Percentiles rank a stretch among this genome's conserved stretches.
Conservation (phyloP, 1,140 invertebrate species). For the Whitmania pigra region DNA sequence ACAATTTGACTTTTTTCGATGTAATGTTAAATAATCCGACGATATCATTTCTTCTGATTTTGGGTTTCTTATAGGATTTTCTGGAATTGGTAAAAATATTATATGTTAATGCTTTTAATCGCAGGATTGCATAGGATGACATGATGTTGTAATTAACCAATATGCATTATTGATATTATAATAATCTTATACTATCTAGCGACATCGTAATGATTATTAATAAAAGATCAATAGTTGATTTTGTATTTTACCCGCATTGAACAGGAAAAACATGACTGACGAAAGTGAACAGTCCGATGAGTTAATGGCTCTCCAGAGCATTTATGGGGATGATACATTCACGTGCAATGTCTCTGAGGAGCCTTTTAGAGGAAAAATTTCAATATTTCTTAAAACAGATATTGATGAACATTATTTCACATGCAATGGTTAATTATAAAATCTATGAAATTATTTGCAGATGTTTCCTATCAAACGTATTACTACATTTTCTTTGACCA, state of each 20-base stretch:
- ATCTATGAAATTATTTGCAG: neutral
- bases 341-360: neutral
- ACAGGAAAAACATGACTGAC: neutral
- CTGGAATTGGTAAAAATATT: too few relatives aligned
- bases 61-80: too few relatives aligned
- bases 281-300: neutral
- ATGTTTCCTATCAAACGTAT: neutral
- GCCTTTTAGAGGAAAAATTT: neutral
- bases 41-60: too few relatives aligned
- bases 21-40: too few relatives aligned
- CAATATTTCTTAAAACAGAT: neutral
- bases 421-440: neutral
- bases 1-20: too few relatives aligned
- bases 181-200: neutral
- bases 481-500: neutral
- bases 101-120: neutral
- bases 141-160: neutral
- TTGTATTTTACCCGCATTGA: too few relatives aligned
- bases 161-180: neutral
- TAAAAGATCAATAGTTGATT: too few relatives aligned
- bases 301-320: neutral
- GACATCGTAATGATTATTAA: too few relatives aligned
- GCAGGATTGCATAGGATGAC: neutral
- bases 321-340: neutral
- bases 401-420: too few relatives aligned